Percentiles rank a stretch among this genome's conserved stretches.
These are phyloP conservation scores for Tetramorium parvispinum DNA, from an alignment of 1,140 invertebrate genomes.

Conservation along the genomic window DNA sequence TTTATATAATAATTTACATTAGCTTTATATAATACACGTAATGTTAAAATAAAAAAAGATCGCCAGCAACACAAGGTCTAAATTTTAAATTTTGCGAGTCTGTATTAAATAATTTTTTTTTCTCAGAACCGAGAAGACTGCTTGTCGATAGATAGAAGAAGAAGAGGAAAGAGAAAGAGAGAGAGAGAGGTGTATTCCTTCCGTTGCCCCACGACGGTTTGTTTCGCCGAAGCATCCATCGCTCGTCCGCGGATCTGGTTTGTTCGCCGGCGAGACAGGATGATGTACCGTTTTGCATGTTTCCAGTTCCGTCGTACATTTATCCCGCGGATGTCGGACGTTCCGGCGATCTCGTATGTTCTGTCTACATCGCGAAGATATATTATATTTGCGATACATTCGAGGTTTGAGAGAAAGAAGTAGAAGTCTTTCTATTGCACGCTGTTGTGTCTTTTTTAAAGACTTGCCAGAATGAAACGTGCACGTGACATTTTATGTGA, in stretches of 20 bases:
- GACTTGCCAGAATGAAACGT: constrained; percentile 25
- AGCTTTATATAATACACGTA: neutral
- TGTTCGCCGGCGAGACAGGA: constrained; percentile 41
- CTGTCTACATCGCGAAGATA: constrained; percentile 43
- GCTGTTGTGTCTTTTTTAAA: constrained; percentile 23
- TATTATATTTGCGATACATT: constrained; percentile 50
- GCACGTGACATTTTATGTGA: constrained; percentile 37
- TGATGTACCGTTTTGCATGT: constrained; percentile 60
- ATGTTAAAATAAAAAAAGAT: neutral
- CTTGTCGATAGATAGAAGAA: neutral
- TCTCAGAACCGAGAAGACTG: no score
- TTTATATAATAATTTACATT: neutral
- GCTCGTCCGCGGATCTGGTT: constrained; percentile 30
- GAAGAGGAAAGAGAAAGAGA: neutral
- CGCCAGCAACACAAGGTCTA: no score
- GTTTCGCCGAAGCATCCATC: constrained; percentile 44
- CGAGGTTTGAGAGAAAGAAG: constrained; percentile 46
- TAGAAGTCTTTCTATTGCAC: neutral
- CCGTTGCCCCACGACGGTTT: constrained; percentile 7
- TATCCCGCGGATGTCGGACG: constrained; percentile 46
- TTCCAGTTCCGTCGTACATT: constrained; percentile 52
- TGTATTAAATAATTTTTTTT: neutral
- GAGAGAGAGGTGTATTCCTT: neutral
- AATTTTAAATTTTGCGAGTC: neutral
- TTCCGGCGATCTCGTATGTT: constrained; percentile 39